These are phyloP conservation scores for Malachius bipustulatus DNA, from an alignment of 2,888 invertebrate species.

Conservation along the genomic window DNA sequence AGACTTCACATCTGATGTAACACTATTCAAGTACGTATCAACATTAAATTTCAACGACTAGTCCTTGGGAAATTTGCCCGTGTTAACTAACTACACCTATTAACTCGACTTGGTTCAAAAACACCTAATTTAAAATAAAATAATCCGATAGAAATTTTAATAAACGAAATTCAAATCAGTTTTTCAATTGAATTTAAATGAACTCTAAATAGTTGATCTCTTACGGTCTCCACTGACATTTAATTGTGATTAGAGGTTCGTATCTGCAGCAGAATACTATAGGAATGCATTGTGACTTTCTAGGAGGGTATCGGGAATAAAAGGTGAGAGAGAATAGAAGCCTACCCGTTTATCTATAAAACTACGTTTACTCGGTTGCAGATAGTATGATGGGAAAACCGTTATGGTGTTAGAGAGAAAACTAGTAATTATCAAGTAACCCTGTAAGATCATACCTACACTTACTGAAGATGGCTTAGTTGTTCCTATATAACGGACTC, in stretches of 20 bases:
- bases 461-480: no score
- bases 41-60: constrained; percentile 20
- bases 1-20: constrained; percentile 28
- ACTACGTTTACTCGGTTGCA: constrained; percentile 11
- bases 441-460: constrained; percentile 9
- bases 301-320: constrained; percentile 20
- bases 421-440: constrained; percentile 15
- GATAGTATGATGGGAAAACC: constrained; percentile 17
- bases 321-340: constrained; percentile 16
- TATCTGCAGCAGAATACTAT: background rate
- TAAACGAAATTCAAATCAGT: no score
- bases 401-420: constrained; percentile 18
- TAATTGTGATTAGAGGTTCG: background rate
- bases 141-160: no score
- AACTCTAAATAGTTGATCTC: no score
- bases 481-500: no score
- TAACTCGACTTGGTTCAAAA: no score
- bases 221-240: no score
- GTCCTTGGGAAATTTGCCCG: no score
- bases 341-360: constrained; percentile 16
- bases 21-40: constrained; percentile 22
- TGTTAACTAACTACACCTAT: no score
- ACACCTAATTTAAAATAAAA: no score
- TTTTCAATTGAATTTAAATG: no score
- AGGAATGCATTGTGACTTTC: constrained; percentile 17